Evolutionary conservation across 2,797 vertebrate species (phyloP), one percentile per base, ranked within the genome.

Genomic region (Todus mexicanus): DNA sequence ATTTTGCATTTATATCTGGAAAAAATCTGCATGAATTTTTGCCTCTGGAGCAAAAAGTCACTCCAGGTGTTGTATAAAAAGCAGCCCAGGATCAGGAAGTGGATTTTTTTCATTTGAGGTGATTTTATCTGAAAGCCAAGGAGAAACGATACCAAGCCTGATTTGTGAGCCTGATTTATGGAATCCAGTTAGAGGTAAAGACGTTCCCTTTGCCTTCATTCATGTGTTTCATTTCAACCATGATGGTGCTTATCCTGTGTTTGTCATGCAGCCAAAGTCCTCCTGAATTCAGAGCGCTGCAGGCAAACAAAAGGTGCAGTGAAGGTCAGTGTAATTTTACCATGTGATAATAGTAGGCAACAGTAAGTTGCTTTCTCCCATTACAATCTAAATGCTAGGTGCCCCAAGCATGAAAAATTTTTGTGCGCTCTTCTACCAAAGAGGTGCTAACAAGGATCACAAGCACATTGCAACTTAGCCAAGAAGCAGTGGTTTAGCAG

Each of bases 361-460:
- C 91, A 59, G 72, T 75, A 91, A 89, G 92, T 87, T 76, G 59
- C 76, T 92, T 96, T 91, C 82, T 89, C 43, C 27, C 20, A 19
- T 90, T 95, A 90, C 87, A 88, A 90, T 91, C 90, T 95, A 96
- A 94, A 95, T 95, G 93, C 84, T 95, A 95, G 93, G 42, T 80
- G 57, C 38, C 37, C 50, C 43, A 35, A 82, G 71, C 71, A 61
- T 87, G 81, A 68, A 78, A 92, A 93, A 90, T 83, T 75, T 80
- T 60, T 48, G 29, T 57, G 31, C 37, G 7, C 26, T 75, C 53
- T 77, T 84, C 66, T 59, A 4, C 29, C 2, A 2, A 87, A 78
- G 65, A 80, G 47, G 29, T 79, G 37, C 91, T 74, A 79, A 57
- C 23, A 60, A 59, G 37, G 64, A 53, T 0, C 85, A 60, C 48